These are phyloP conservation scores for Lapara coniferarum DNA, from an alignment of 2,888 invertebrate genomes.

Conservation along the genomic window DNA sequence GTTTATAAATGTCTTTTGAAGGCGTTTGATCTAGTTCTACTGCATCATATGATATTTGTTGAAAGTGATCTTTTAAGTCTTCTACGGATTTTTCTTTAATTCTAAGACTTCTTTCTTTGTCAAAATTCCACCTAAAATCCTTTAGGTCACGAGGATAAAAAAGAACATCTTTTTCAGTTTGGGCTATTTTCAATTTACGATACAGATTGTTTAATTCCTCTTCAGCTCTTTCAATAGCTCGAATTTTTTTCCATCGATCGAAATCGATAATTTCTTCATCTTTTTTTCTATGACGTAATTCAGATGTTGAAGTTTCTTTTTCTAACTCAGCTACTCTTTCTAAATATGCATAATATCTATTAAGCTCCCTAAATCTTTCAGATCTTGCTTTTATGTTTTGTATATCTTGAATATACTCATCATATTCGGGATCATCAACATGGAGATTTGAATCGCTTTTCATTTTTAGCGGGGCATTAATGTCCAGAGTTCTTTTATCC, in stretches of 20 bases:
- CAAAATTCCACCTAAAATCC: constrained; percentile 89
- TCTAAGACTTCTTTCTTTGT: constrained; percentile 89
- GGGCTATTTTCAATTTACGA: constrained; percentile 89
- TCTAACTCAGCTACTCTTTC: constrained; percentile 93
- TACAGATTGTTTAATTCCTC: constrained; percentile 91
- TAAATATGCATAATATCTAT: constrained; percentile 92
- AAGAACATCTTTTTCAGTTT: constrained; percentile 92
- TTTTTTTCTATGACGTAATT: constrained; percentile 87
- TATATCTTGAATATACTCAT: constrained; percentile 86
- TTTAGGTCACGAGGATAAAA: constrained; percentile 90
- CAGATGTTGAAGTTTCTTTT: constrained; percentile 87
- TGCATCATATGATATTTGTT: constrained; percentile 83
- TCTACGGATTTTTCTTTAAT: constrained; percentile 94
- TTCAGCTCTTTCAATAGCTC: constrained; percentile 91
- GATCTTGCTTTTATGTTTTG: constrained; percentile 87
- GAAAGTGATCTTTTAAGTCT: constrained; percentile 91
- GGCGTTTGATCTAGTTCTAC: constrained; percentile 71
- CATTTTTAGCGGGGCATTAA: constrained; percentile 50
- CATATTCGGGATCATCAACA: constrained; percentile 85
- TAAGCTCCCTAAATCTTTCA: constrained; percentile 92
- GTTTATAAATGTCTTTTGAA: constrained; percentile 89
- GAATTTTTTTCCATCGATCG: constrained; percentile 92
- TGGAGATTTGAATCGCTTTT: constrained; percentile 70
- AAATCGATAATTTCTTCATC: constrained; percentile 93
- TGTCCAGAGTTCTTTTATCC: constrained; percentile 60